Evolutionary conservation across 2,888 invertebrate genomes (phyloP), one percentile per base, ranked within the genome.

Genomic region (Baccha elongata): DNA sequence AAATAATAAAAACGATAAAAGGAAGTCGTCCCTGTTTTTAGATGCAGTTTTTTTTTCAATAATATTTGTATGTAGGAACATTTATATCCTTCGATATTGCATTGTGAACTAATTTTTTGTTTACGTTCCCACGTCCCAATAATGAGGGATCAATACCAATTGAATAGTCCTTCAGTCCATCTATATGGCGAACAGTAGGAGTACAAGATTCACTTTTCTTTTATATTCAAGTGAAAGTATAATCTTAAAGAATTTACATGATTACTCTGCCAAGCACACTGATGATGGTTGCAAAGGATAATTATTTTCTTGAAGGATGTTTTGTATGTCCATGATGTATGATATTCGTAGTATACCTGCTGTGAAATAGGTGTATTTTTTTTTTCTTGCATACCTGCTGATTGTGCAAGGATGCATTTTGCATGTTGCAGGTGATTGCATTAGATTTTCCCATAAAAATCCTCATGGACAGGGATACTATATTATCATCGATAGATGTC

Each of bases 81-180:
- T n/a, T 21, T 48, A 4, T 46, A 72, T 71, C 65, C 62, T 74
- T 74, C 29, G 37, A 73, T n/a, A n/a, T 40, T 76, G 64, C 50
- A 65, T 83, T 83, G 81, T 72, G 48, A 67, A 83, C 55, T 83
- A 76, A 83, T 83, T 83, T 83, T 73, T n/a, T 86, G 81, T 86
- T 85, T 84, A 81, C 78, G 85, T 85, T 86, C 85, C 85, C 85
- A 86, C 86, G 85, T 85, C 80, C 84, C 60, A 37, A 67, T 84
- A 83, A 78, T 83, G 78, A 83, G 83, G 78, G 83, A 83, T 83
- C 83, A 83, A 78, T 78, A 35, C 55, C 64, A 72, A 76, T 68
- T 83, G 76, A 68, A 83, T 76, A 50, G 65, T 62, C 19, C 60
- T 60, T 60, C 29, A 19, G 44, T 29, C 23, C 35, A 35, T 58